Conservation (phyloP, 92 coral and sea anemone genomes). For the Epizoanthus fatuus region DNA sequence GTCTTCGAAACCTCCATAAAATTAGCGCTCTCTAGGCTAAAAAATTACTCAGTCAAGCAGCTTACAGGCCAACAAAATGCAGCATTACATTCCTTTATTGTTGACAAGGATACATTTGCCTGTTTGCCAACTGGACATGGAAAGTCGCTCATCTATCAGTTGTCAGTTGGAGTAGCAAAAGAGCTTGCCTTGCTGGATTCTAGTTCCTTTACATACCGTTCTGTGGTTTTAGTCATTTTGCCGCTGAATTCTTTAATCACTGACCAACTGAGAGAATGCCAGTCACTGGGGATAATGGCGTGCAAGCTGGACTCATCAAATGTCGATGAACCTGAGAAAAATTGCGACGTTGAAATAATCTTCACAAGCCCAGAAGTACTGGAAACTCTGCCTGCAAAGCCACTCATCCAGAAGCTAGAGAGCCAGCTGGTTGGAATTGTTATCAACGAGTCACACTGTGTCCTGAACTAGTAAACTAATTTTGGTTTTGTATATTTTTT, state of each 20-base stretch:
- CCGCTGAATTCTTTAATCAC: constrained; percentile 9
- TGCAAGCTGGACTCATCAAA: background rate
- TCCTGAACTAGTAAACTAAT: background rate
- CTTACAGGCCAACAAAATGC: constrained; percentile 5
- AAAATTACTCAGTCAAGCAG: background rate
- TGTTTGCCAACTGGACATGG: constrained; percentile 2
- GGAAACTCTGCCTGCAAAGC: constrained; percentile 2
- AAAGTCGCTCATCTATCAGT: background rate
- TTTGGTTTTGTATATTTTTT: background rate
- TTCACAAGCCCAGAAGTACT: constrained; percentile 10
- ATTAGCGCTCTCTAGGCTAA: background rate
- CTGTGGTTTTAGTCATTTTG: constrained; percentile 1
- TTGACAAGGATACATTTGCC: constrained; percentile 15
- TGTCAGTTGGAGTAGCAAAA: background rate
- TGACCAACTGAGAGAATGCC: constrained; percentile 3
- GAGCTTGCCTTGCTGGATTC: background rate
- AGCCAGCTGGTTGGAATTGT: background rate
- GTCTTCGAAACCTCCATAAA: too few species aligned
- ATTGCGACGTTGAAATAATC: background rate
- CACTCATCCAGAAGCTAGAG: background rate
- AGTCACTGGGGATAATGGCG: background rate
- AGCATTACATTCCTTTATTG: background rate
- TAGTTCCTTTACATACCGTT: background rate
- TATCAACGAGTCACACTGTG: background rate
- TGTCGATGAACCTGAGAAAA: background rate